Base-by-base conservation (phyloP, 2,888 invertebrate species). In the Mesorhabditis sp. region DNA sequence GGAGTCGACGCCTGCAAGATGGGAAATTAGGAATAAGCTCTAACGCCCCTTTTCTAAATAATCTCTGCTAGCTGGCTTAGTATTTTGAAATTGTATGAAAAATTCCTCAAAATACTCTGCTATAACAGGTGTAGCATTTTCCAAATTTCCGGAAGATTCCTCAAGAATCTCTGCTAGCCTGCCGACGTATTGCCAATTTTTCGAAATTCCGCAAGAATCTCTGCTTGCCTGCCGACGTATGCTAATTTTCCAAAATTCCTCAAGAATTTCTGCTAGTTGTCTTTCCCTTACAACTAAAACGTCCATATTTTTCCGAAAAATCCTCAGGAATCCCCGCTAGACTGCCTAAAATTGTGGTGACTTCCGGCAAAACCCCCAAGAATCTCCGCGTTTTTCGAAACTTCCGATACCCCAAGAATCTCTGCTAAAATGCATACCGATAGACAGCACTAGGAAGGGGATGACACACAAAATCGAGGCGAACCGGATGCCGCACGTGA, bases 381-480 rank as follows among this genome's bases (percentile, higher is more conserved):
- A n/a, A n/a, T n/a, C n/a, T n/a, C n/a, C n/a, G n/a, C n/a, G n/a
- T n/a, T n/a, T n/a, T n/a, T n/a, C n/a, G n/a, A n/a, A n/a, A 43
- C 2, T 42, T 43, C n/a, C n/a, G n/a, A n/a, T n/a, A n/a, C n/a
- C 13, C 28, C 1, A 28, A 28, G 2, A 13, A 4, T 4, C 58
- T 13, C n/a, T 50, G 10, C n/a, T 13, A 50, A 42, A n/a, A 6
- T 42, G n/a, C 68, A 50, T 67, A 70, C 80, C 81, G 43, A 83
- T 82, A 7, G 83, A 82, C 42, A 83, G 74, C 2, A 83, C 77
- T 5, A 83, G 76, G 66, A 83, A 83, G 4, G 83, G 83, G 0
- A 81, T 80, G 28, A 83, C 82, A 65, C 76, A 78, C 63, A 82
- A 78, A 67, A 82, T 75, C 5, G 79, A 77, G 6, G 80, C 83